These are phyloP conservation scores for Enhydra lutris DNA, from an alignment of 2,113 vertebrate genomes.

Conservation along the genomic window DNA sequence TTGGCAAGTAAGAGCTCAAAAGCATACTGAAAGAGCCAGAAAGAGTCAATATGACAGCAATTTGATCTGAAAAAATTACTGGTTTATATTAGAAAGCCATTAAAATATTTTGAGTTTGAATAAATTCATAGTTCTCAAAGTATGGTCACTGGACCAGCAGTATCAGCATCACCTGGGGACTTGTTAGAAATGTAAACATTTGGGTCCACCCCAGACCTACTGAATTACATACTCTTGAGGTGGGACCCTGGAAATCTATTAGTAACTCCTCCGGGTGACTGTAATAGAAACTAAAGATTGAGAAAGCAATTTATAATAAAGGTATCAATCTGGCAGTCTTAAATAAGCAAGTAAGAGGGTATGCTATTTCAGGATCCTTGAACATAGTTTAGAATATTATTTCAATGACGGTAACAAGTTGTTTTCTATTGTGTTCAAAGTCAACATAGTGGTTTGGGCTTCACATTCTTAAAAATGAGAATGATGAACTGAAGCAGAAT, in stretches of 20 bases:
- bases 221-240: not conserved
- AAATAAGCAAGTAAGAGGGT: not conserved
- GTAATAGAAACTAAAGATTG: slow-evolving; percentile 28
- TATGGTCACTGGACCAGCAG: not conserved
- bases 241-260: not conserved
- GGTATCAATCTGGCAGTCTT: not conserved
- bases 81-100: not conserved
- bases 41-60: not conserved
- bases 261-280: not conserved
- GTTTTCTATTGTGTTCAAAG: slow-evolving; percentile 34
- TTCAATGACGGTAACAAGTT: not conserved
- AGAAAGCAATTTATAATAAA: slow-evolving; percentile 2
- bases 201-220: not conserved
- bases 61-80: not conserved
- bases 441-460: not conserved
- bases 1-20: not conserved
- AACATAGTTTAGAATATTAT: not conserved
- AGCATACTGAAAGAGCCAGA: not conserved
- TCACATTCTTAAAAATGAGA: not conserved
- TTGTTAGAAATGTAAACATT: not conserved
- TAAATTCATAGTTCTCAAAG: not conserved
- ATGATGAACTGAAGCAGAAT: not conserved
- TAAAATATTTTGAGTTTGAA: not conserved
- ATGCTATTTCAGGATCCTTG: slow-evolving; percentile 1
- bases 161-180: not conserved